A percentile compares a stretch with the other conserved stretches of the same genome.
Evolutionary conservation across 1,140 invertebrate species (phyloP).

Genomic region (Lerema accius): DNA sequence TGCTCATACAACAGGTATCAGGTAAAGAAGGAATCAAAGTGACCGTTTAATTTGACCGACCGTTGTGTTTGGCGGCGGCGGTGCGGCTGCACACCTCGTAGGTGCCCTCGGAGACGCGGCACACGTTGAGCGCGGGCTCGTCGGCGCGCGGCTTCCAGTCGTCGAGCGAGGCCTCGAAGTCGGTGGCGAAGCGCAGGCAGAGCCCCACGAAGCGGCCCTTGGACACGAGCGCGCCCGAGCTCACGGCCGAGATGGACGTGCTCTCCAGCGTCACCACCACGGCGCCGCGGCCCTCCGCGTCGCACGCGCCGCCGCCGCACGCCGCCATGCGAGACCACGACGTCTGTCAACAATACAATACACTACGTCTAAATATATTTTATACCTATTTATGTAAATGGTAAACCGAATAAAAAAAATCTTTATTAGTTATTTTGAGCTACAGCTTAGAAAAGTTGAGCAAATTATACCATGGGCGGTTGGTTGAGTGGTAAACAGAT

Average conservation of each 20-base stretch:
- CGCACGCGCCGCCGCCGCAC: constrained; percentile 86
- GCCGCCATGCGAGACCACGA: constrained; percentile 85
- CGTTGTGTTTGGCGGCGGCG: constrained; percentile 89
- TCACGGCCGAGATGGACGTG: constrained; percentile 96
- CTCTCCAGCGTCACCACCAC: constrained; percentile 97
- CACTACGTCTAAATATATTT: no score
- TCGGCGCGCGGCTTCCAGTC: constrained; percentile 97
- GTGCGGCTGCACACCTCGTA: constrained; percentile 98
- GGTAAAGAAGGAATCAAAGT: neutral
- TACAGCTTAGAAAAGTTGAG: no score
- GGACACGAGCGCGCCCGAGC: constrained; percentile 90
- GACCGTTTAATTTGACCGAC: constrained; percentile 41
- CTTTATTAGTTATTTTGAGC: no score
- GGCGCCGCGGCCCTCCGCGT: constrained; percentile 92
- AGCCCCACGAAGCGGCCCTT: constrained; percentile 92
- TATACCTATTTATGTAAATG: no score
- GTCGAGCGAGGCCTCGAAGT: constrained; percentile 97
- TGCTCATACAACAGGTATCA: neutral
- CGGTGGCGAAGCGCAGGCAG: constrained; percentile 96
- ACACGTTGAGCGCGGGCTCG: constrained; percentile 94
- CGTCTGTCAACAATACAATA: constrained; percentile 72
- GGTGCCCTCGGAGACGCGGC: constrained; percentile 98
- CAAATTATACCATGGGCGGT: constrained; percentile 84
- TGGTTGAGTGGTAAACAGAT: constrained; percentile 97
- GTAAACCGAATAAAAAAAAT: no score